Evolutionary conservation across 2,113 vertebrate species (phyloP).

Genomic region (Peromyscus maniculatus): DNA sequence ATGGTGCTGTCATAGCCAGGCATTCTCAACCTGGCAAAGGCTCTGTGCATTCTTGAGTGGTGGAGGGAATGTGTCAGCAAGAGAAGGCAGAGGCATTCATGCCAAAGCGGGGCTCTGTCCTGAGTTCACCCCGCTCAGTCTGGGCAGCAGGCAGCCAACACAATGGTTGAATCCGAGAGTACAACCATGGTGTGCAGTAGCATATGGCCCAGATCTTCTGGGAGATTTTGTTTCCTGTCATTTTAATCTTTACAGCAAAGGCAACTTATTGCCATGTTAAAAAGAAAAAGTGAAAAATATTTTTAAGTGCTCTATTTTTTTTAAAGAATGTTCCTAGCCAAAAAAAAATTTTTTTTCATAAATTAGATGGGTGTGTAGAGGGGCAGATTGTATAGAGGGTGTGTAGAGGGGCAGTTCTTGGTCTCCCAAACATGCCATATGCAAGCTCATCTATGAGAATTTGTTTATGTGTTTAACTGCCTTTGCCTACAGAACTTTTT

Average conservation of each 20-base stretch:
- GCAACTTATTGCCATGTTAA: slow-evolving; percentile 32
- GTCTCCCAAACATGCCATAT: not conserved
- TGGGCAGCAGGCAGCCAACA: slow-evolving; percentile 67
- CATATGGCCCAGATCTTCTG: slow-evolving; percentile 67
- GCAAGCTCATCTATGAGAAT: not conserved
- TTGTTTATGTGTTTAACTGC: slow-evolving; percentile 17
- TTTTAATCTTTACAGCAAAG: slow-evolving; percentile 54
- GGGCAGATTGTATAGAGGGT: not conserved
- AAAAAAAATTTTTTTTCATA: not conserved
- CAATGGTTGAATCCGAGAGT: slow-evolving; percentile 16
- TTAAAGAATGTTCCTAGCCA: not conserved
- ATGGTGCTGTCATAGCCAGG: slow-evolving; percentile 63
- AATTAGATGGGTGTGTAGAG: not conserved
- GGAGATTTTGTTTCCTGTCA: slow-evolving; percentile 40
- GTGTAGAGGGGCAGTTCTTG: not conserved
- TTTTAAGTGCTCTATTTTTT: slow-evolving; percentile 17
- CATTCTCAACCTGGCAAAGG: slow-evolving; percentile 67
- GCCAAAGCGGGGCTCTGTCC: slow-evolving; percentile 64
- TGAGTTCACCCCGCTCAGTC: slow-evolving; percentile 69
- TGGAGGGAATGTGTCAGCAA: slow-evolving; percentile 25
- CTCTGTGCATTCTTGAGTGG: slow-evolving; percentile 58
- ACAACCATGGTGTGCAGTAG: not conserved
- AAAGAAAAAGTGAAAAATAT: slow-evolving; percentile 31
- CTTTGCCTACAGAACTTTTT: not conserved
- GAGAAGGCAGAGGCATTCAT: slow-evolving; percentile 44